These are phyloP conservation scores for Aepyceros melampus DNA, from an alignment of 2,113 vertebrate species.

Conservation along the genomic window DNA sequence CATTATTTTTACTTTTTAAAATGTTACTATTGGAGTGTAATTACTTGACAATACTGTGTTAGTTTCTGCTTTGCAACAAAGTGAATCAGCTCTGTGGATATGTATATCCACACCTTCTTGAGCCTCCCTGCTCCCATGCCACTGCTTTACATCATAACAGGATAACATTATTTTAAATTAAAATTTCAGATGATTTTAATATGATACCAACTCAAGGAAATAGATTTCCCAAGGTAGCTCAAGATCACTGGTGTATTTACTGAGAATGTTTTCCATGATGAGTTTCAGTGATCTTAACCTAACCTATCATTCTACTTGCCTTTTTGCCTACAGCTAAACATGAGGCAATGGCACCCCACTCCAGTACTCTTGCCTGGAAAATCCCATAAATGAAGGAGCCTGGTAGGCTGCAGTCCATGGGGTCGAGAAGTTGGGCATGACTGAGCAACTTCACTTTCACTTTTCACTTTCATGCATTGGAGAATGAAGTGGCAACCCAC, in stretches of 20 bases:
- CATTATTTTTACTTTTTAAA: not conserved
- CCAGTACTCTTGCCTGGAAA: no score
- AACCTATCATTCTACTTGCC: not conserved
- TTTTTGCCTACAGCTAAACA: not conserved
- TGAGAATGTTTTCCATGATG: not conserved
- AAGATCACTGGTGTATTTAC: not conserved
- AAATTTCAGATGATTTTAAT: not conserved
- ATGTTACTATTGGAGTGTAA: not conserved
- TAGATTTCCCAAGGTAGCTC: not conserved
- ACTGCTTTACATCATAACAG: not conserved
- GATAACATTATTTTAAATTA: not conserved
- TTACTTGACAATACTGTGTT: not conserved
- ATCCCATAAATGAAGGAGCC: no score
- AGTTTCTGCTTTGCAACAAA: not conserved
- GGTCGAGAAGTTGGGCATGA: no score
- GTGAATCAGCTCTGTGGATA: not conserved
- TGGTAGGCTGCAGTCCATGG: no score
- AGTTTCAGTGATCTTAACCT: conserved; percentile 34
- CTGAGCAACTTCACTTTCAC: no score
- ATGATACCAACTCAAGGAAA: not conserved
- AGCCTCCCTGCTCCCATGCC: not conserved
- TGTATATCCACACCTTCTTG: not conserved
- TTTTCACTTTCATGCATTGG: no score
- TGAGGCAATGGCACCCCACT: no score
- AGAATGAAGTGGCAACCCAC: no score